Conservation (phyloP, 1,140 invertebrate species). For the Lepidurus apus region DNA sequence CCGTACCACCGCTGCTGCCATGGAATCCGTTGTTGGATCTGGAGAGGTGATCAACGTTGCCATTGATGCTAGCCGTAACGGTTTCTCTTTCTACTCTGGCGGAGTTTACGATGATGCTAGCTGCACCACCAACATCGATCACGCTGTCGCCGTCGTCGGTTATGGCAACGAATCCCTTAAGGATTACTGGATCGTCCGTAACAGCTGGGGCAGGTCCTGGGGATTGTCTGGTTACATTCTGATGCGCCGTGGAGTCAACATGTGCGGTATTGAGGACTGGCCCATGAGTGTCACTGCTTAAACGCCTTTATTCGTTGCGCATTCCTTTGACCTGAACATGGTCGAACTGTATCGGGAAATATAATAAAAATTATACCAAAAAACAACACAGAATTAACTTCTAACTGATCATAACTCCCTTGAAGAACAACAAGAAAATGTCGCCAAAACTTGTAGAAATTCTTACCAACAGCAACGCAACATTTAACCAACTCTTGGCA, state of each 20-base stretch:
- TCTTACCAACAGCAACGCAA: no score
- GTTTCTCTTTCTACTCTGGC: constrained; percentile 42
- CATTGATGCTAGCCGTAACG: constrained; percentile 48
- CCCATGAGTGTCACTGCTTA: constrained; percentile 38
- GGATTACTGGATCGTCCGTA: constrained; percentile 52
- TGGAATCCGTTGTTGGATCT: constrained; percentile 45
- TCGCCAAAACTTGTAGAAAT: no score
- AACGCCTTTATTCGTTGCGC: not conserved
- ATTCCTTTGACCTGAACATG: constrained; percentile 25
- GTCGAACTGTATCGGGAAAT: not conserved
- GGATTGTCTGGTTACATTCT: constrained; percentile 45
- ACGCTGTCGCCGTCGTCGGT: constrained; percentile 49
- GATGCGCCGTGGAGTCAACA: constrained; percentile 46
- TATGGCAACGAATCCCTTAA: constrained; percentile 44
- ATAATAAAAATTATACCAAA: not conserved
- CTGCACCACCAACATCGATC: constrained; percentile 42
- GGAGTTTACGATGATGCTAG: constrained; percentile 42
- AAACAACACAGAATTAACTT: not conserved
- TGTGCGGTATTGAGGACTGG: constrained; percentile 47
- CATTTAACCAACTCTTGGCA: no score
- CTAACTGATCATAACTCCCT: not conserved
- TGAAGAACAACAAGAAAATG: not conserved
- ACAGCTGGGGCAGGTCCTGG: constrained; percentile 44
- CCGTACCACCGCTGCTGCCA: constrained; percentile 25
- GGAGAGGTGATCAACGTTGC: constrained; percentile 48